These are phyloP conservation scores for Callinectes sapidus DNA, from an alignment of 2,888 invertebrate species.

Conservation along the genomic window DNA sequence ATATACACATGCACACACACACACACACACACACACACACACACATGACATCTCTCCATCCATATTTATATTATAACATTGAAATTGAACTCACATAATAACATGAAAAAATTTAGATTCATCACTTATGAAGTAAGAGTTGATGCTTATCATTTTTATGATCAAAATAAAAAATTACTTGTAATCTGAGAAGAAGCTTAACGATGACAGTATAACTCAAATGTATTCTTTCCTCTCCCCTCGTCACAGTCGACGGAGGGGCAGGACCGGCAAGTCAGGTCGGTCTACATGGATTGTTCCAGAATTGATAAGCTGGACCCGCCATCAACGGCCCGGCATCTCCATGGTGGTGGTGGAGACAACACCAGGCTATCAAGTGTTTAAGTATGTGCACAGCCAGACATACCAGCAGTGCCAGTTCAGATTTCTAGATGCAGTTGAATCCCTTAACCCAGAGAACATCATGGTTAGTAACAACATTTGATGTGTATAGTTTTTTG, in stretches of 20 bases:
- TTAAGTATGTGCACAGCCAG: conserved; percentile 85
- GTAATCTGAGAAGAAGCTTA: too few relatives aligned
- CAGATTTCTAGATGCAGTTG: conserved; percentile 86
- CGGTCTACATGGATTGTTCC: conserved; percentile 77
- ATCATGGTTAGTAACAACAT: conserved; percentile 80
- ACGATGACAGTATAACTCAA: not conserved
- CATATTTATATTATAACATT: too few relatives aligned
- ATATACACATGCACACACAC: too few relatives aligned
- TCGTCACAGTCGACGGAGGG: conserved; percentile 53
- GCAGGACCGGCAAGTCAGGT: conserved; percentile 48
- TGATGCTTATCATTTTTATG: too few relatives aligned
- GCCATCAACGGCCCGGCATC: conserved; percentile 86
- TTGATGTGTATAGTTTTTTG: conserved; percentile 1
- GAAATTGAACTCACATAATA: too few relatives aligned
- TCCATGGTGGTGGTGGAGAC: conserved; percentile 83
- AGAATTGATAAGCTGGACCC: conserved; percentile 83
- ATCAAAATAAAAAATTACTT: too few relatives aligned
- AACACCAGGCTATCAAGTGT: conserved; percentile 80
- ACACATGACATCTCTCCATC: too few relatives aligned
- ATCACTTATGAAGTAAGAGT: too few relatives aligned
- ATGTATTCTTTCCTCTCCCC: not conserved
- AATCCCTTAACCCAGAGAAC: conserved; percentile 86
- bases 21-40: too few relatives aligned
- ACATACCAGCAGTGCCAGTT: conserved; percentile 85
- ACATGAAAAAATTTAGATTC: too few relatives aligned